A percentile compares a stretch with the other conserved stretches of the same genome.
Evolutionary conservation across 2,888 invertebrate species (phyloP).

Genomic region (Drosophila imparisetae): DNA sequence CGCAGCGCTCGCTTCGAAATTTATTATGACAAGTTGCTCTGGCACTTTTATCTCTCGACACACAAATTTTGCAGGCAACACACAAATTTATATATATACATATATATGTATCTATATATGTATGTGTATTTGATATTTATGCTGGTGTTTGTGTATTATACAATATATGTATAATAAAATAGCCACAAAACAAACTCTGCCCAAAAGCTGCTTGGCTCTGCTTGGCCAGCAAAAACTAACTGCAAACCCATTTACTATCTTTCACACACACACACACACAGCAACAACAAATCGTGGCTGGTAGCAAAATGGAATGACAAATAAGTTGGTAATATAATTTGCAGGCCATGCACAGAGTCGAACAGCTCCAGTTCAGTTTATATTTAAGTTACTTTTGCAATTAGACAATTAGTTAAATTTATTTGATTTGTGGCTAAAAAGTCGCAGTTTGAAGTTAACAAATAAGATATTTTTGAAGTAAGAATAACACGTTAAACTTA

Average conservation of each 20-base stretch:
- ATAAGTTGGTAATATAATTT: constrained; percentile 54
- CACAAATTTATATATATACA: constrained; percentile 23
- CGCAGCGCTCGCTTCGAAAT: constrained; percentile 69
- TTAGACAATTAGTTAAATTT: constrained; percentile 22
- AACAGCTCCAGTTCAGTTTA: constrained; percentile 9
- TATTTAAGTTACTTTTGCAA: constrained; percentile 9
- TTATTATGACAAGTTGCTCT: constrained; percentile 84
- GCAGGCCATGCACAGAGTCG: constrained; percentile 32
- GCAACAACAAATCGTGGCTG: constrained; percentile 28
- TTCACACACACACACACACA: constrained; percentile 23
- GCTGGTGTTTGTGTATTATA: constrained; percentile 65
- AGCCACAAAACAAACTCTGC: constrained; percentile 74
- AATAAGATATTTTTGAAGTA: neutral
- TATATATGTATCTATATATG: constrained; percentile 19
- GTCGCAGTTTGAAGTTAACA: neutral
- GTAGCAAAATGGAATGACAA: constrained; percentile 47
- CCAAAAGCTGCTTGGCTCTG: constrained; percentile 55
- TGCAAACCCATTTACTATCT: constrained; percentile 33
- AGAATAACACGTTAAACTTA: neutral
- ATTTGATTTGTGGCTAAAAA: neutral
- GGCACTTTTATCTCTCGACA: constrained; percentile 82
- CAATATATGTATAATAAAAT: constrained; percentile 62
- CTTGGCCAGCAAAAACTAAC: constrained; percentile 62
- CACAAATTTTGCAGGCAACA: constrained; percentile 76
- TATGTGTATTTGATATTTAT: constrained; percentile 60